These are phyloP conservation scores for Lepus oiostolus DNA, from an alignment of 2,797 vertebrate species.

Conservation along the genomic window DNA sequence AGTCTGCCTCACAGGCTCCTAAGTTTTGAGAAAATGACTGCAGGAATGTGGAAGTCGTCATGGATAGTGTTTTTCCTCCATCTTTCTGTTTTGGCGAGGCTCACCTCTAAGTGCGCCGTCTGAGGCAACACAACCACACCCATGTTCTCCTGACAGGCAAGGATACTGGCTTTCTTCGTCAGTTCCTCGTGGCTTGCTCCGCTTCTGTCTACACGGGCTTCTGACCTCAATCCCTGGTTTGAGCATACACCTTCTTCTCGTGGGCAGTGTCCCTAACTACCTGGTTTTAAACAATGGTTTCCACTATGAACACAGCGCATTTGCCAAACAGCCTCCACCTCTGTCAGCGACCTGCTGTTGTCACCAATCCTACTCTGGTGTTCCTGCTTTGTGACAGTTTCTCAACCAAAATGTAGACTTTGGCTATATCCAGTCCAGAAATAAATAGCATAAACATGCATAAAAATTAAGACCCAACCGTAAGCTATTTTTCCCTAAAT, in stretches of 20 bases:
- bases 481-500: slow-evolving; percentile 19
- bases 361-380: neutral
- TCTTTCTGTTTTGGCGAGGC: neutral
- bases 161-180: neutral
- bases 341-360: neutral
- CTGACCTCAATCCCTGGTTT: neutral
- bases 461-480: neutral
- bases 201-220: neutral
- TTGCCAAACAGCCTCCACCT: neutral
- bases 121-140: slow-evolving; percentile 1
- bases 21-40: slow-evolving; percentile 56
- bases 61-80: neutral
- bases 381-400: neutral
- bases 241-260: neutral
- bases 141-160: neutral
- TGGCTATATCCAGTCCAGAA: neutral
- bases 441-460: neutral
- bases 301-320: neutral
- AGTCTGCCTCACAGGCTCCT: neutral
- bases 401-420: slow-evolving; percentile 26
- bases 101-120: neutral
- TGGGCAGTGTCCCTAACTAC: neutral
- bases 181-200: neutral
- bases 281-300: neutral
- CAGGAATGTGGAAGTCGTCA: slow-evolving; percentile 32